Percentiles rank a stretch among this genome's conserved stretches.
phyloP scores from a whole-genome alignment of 2,113 vertebrate genomes.

The human region DNA sequence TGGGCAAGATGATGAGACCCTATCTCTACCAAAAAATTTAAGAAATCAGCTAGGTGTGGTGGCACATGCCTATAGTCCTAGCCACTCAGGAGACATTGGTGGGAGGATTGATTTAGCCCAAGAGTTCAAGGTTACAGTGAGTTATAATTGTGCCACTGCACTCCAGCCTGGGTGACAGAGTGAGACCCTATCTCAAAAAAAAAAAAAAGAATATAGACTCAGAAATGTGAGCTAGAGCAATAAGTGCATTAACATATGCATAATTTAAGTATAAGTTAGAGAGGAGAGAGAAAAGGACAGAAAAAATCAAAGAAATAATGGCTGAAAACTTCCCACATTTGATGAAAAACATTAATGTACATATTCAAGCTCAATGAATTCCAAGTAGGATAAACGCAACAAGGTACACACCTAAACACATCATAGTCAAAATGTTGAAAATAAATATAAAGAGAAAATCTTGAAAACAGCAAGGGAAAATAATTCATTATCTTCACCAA shows the following conservation, averaged over 20 bases:
- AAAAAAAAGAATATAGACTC: neutral
- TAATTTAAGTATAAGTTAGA: neutral
- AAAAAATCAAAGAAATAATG: neutral
- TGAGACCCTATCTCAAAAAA: neutral
- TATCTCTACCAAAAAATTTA: neutral
- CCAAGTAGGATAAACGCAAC: neutral
- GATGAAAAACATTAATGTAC: neutral
- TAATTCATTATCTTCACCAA: neutral
- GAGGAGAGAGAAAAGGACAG: neutral
- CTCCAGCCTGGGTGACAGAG: neutral
- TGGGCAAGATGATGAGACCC: neutral
- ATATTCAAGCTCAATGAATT: neutral
- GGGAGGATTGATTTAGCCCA: neutral
- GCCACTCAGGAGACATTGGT: neutral
- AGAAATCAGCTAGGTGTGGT: neutral
- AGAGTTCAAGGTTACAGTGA: neutral
- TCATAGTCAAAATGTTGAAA: neutral
- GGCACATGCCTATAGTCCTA: neutral
- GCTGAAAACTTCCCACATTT: neutral
- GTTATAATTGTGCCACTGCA: neutral
- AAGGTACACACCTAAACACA: neutral
- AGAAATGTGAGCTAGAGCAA: neutral
- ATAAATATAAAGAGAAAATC: neutral
- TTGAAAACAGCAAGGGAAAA: neutral
- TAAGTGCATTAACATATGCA: neutral